Percentiles rank a stretch among this genome's conserved stretches.
Conservation (phyloP, 2,113 vertebrate species). For the Ptilorrhoa leucosticta region DNA sequence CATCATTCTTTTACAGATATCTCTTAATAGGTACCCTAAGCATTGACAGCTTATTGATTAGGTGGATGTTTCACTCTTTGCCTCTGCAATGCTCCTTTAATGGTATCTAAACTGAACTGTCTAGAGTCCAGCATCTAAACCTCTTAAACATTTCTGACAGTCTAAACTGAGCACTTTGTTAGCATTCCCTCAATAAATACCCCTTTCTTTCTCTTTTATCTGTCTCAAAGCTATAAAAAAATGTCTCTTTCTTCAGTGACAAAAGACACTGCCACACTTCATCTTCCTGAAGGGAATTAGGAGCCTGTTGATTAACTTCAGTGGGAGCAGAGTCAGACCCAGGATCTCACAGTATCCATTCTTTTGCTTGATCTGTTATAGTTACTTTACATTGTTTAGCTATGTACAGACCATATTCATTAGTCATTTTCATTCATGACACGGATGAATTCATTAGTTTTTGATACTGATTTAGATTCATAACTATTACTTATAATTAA, state of each 20-base stretch:
- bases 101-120: background rate
- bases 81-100: background rate
- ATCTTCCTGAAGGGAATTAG: background rate
- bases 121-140: background rate
- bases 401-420: background rate
- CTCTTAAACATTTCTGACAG: background rate
- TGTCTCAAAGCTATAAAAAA: background rate
- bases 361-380: background rate
- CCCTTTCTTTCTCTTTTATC: background rate
- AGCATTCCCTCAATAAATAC: background rate
- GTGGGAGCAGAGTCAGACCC: background rate
- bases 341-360: background rate
- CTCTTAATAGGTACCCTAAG: background rate
- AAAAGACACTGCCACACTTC: background rate
- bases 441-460: constrained; percentile 45
- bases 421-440: constrained; percentile 44
- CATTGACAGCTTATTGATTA: background rate
- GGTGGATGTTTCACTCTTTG: background rate
- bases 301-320: background rate
- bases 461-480: constrained; percentile 42
- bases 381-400: constrained; percentile 20
- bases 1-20: background rate
- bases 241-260: background rate
- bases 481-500: constrained; percentile 59
- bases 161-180: background rate